Base-by-base conservation (phyloP, 30 jellyfish, hydroid and myxozoan genomes). In the Mastigias papua region DNA sequence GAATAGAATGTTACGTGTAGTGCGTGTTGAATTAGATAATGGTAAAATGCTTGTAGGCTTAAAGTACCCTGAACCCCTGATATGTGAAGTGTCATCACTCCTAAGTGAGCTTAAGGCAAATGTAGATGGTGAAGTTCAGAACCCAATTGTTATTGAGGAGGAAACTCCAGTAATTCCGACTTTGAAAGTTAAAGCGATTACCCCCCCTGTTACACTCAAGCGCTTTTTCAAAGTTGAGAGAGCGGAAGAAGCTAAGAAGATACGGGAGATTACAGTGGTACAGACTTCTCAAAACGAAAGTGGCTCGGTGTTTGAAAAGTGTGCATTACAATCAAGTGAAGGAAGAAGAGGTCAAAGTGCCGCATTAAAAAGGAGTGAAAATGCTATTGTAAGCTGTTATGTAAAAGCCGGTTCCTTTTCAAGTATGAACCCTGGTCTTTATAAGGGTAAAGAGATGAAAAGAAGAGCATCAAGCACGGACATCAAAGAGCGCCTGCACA, bases 41-140 rank as follows among this genome's bases (percentile, higher is more conserved):
- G 98, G 98, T 15, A 66, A 76, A 62, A 97, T 96, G 1, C 49
- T 94, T 61, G 90, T 94, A 35, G 98, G 98, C 46, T 74, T 94
- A 48, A 76, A 93, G 60, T 94, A 94, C 67, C 97, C 98, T 7
- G 96, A 89, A 26, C 54, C 80, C n/a, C 89, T 94, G 26, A 94
- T 94, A n/a, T 32, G 81, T n/a, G 96, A 94, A 81, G 98, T 85
- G 0, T 87, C 91, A 26, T 67, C 68, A 33, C 30, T 51, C 48
- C 48, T 94, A 42, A 76, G 66, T 51, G 97, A 89, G 16, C 89
- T 68, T 49, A 84, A 78, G 28, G 78, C 68, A 6, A 23, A 42
- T 61, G 31, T 37, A 29, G 66, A 62, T 17, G 90, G 70, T 35
- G 66, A 37, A 29, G 49, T 81, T 89, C 89, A 65, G 9, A 35